phyloP scores from a whole-genome alignment of 2,113 vertebrate genomes.

The Saimiri boliviensis region DNA sequence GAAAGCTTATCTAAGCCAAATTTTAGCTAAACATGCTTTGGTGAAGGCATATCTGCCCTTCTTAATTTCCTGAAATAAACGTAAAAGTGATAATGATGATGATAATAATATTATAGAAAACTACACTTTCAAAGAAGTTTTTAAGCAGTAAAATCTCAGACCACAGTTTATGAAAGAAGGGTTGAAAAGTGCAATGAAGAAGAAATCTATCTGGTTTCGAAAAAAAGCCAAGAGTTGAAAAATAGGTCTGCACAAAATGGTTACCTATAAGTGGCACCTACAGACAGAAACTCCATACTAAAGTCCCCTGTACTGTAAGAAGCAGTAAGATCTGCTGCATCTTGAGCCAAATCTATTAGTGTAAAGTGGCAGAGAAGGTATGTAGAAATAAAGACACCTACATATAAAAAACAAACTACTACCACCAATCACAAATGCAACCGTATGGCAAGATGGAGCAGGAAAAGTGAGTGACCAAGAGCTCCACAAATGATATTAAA shows the following conservation, averaged over 20 bases:
- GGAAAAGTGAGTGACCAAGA: background rate
- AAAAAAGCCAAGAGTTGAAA: background rate
- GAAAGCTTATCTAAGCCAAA: background rate
- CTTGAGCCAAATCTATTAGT: background rate
- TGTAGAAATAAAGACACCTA: fast-evolving
- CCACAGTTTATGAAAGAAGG: background rate
- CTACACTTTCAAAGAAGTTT: background rate
- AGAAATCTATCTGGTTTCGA: background rate
- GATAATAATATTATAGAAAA: background rate
- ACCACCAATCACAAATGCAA: background rate
- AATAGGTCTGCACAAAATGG: background rate
- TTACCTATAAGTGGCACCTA: background rate
- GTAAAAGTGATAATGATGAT: background rate
- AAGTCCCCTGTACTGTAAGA: background rate
- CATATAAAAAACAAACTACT: background rate
- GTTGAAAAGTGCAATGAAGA: background rate
- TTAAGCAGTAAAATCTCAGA: background rate
- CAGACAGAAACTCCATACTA: background rate
- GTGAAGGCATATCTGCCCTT: background rate
- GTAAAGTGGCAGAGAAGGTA: background rate
- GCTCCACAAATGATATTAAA: background rate
- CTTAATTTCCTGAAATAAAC: background rate
- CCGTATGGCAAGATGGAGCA: background rate
- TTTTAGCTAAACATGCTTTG: background rate
- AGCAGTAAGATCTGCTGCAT: background rate